Base-by-base conservation (phyloP, 2,797 vertebrate species). In the Threskiornis aethiopicus region DNA sequence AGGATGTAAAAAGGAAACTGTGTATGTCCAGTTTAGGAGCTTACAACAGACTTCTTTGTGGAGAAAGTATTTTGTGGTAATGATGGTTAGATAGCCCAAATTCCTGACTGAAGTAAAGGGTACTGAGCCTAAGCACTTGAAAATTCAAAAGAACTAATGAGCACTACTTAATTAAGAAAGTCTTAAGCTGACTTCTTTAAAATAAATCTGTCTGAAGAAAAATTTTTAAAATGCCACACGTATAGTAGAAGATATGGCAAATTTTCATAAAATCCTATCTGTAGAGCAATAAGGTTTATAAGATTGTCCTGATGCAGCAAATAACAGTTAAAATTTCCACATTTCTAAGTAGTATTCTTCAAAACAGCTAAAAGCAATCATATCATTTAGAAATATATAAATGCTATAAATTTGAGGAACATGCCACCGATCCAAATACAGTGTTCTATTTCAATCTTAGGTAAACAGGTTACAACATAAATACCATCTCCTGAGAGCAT, bases 311-410 rank as follows among this genome's bases (percentile, higher is more conserved):
- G 57, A 49, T 65, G 33, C 19, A 72, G 22, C 24, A 84, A 82
- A 65, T 82, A 83, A 28, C 80, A 82, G 59, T 12, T 29, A 57
- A 71, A 47, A 70, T 41, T 15, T 54, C 41, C 52, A 66, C 6
- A 2, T 87, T 66, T 90, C 78, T 86, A 89, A 75, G 80, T 54
- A 46, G 71, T 75, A 80, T 93, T 90, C 41, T 96, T 96, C 83
- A 94, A 96, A 97, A 96, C 52, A 96, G 92, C 87, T 96, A 84
- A 41, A 90, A 90, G 49, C 69, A 87, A 77, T 93, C 88, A 31
- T 13, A 13, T 94, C 49, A 31, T 73, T 80, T 46, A 51, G 93
- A 91, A 96, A 88, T 85, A 84, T 37, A 89, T 87, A 94, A 44
- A 75, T 78, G 46, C 51, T 35, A 28, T 91, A 89, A 87, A 92